Conservation (phyloP, 2,797 vertebrate species). For the Sparus aurata region DNA sequence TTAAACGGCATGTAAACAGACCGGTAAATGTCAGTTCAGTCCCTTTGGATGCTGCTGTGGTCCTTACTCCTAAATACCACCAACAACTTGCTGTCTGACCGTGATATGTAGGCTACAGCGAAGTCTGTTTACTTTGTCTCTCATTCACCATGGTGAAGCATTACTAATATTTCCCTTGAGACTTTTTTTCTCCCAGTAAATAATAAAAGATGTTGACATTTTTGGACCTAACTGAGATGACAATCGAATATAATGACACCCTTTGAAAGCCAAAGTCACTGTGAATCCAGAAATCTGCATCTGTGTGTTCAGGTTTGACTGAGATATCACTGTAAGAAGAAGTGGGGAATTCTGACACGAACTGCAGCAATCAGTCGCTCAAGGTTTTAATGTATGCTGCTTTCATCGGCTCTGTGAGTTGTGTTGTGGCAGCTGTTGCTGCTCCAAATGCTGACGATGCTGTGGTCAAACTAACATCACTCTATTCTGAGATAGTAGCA, state of each 20-base stretch:
- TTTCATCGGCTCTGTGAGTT: background rate
- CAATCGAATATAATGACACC: background rate
- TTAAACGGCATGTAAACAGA: background rate
- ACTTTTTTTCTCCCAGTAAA: background rate
- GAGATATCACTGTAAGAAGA: too few species aligned
- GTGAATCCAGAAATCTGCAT: too few species aligned
- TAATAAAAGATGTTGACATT: background rate
- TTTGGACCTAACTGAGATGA: background rate
- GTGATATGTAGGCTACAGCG: background rate
- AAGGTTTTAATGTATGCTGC: background rate
- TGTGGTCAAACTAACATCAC: background rate
- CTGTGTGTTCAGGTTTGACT: too few species aligned
- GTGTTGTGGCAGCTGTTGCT: background rate
- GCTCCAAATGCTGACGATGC: background rate
- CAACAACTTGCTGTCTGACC: background rate
- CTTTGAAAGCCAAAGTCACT: background rate
- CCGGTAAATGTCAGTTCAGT: background rate
- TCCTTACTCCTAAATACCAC: background rate
- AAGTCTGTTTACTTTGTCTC: background rate
- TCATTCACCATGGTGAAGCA: background rate
- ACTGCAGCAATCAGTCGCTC: background rate
- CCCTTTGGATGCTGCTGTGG: background rate
- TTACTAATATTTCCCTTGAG: background rate
- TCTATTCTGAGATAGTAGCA: background rate
- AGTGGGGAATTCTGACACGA: too few species aligned